Evolutionary conservation across 2,797 vertebrate species (phyloP), one percentile per base, ranked within the genome.

Genomic region (Chelon labrosus): DNA sequence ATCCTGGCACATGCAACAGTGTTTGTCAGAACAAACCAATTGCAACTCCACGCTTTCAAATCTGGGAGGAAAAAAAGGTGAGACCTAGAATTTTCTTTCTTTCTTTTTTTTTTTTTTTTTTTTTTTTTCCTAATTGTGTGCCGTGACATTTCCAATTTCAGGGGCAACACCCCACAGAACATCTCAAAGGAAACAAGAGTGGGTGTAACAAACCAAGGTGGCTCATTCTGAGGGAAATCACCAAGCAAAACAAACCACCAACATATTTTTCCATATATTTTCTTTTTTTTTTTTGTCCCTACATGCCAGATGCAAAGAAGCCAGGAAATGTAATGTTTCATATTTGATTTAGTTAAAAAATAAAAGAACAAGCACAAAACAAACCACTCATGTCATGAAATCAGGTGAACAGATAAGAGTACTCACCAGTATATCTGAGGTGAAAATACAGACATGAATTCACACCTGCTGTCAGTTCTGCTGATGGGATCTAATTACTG

Each of bases 391-490:
- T 27, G 25, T 13, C 1, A 5, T 38, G 10, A 7, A 41, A 41
- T 12, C 10, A 67, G 46, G 46, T 53, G 31, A 49, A 27, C 41
- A 75, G 61, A 78, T 49, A 55, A 31, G 22, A 19, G 31, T 58
- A 92, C 93, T 94, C 82, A 94, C 94, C 93, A 89, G 86, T 91
- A 93, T 38, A 89, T 85, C 61, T 88, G 86, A 57, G 89, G 80
- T 65, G 87, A 79, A 85, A 89, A 90, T 74, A 89, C 91, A 94
- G 93, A 93, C 93, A 95, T 95, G 88, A 93, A 95, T 90, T 93
- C 91, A 88, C 93, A 90, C 89, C 90, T 92, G 90, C 89, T 72
- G 86, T 68, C 77, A 77, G 51, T 79, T 77, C 75, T 73, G 75
- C 46, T 80, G 83, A 81, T 42, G 54, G 67, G 83, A 85, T 35